These are phyloP conservation scores for Mya arenaria DNA, from an alignment of 1,140 invertebrate species.

Conservation along the genomic window DNA sequence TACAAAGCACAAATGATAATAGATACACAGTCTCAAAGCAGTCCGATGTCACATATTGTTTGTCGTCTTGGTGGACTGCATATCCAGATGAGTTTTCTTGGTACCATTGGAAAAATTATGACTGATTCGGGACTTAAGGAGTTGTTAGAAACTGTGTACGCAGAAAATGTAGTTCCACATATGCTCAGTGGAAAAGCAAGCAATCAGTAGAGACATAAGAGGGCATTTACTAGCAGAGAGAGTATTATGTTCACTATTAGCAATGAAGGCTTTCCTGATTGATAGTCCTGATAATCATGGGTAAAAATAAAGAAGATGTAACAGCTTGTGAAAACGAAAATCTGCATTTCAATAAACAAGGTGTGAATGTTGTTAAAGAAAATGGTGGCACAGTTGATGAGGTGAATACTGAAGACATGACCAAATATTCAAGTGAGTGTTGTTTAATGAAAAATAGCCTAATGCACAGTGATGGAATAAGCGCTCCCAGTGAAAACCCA, in stretches of 20 bases:
- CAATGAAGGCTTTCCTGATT: too few relatives aligned
- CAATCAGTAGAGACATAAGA: neutral
- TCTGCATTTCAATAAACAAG: neutral
- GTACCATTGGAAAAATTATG: conserved; percentile 62
- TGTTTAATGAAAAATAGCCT: neutral
- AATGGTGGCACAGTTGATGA: neutral
- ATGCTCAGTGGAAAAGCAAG: neutral
- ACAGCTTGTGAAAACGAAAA: neutral
- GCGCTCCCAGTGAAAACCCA: neutral
- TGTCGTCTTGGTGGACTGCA: conserved; percentile 60
- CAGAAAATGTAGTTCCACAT: neutral
- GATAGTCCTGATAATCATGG: too few relatives aligned
- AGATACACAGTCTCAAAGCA: too few relatives aligned
- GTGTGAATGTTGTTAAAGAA: neutral
- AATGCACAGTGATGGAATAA: neutral
- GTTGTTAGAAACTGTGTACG: conserved; percentile 26
- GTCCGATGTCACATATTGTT: neutral
- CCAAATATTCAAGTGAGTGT: neutral
- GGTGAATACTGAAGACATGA: neutral
- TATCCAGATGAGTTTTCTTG: conserved; percentile 64
- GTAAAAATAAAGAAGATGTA: neutral
- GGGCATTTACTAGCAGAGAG: neutral
- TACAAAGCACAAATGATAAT: neutral
- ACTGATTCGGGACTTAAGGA: conserved; percentile 55
- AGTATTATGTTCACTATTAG: neutral